Evolutionary conservation across 2,888 invertebrate genomes (phyloP).

Genomic region (Gortyna flavago): DNA sequence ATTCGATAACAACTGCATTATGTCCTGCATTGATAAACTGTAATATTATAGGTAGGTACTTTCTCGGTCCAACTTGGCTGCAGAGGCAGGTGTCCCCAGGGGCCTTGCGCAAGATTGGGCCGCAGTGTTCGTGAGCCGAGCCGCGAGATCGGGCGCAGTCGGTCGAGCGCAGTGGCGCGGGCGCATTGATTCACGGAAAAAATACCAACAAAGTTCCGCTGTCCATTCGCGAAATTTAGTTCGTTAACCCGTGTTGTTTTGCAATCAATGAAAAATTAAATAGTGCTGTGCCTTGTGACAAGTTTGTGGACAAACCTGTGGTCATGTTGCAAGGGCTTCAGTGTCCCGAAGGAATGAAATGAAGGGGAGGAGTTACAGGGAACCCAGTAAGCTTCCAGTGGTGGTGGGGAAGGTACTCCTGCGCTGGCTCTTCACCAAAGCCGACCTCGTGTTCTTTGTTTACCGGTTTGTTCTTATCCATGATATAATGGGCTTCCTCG

Average conservation of each 20-base stretch:
- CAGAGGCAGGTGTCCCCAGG: slow-evolving; percentile 75
- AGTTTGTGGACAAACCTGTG: slow-evolving; percentile 61
- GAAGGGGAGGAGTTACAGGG: slow-evolving; percentile 79
- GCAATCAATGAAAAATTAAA: not conserved
- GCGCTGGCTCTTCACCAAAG: slow-evolving; percentile 91
- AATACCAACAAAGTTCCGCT: slow-evolving; percentile 35
- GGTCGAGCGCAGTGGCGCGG: slow-evolving; percentile 69
- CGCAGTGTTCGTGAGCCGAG: slow-evolving; percentile 54
- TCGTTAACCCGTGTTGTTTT: slow-evolving; percentile 35
- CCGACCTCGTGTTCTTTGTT: slow-evolving; percentile 90
- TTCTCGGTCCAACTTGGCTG: slow-evolving; percentile 75
- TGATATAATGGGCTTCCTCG: slow-evolving; percentile 30
- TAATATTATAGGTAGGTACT: slow-evolving; percentile 80
- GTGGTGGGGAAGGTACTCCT: slow-evolving; percentile 89
- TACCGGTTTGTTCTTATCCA: slow-evolving; percentile 89
- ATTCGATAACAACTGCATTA: slow-evolving; percentile 48
- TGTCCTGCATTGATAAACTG: slow-evolving; percentile 70
- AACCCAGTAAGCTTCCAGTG: slow-evolving; percentile 80
- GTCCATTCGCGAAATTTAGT: slow-evolving; percentile 36
- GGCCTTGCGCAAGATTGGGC: slow-evolving; percentile 80
- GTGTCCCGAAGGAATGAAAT: slow-evolving; percentile 79
- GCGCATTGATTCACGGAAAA: slow-evolving; percentile 63
- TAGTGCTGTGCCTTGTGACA: slow-evolving; percentile 63
- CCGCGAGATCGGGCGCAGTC: slow-evolving; percentile 65
- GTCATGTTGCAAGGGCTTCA: slow-evolving; percentile 66